These are phyloP conservation scores for Cnemophilus loriae DNA, from an alignment of 2,113 vertebrate species.

Conservation along the genomic window DNA sequence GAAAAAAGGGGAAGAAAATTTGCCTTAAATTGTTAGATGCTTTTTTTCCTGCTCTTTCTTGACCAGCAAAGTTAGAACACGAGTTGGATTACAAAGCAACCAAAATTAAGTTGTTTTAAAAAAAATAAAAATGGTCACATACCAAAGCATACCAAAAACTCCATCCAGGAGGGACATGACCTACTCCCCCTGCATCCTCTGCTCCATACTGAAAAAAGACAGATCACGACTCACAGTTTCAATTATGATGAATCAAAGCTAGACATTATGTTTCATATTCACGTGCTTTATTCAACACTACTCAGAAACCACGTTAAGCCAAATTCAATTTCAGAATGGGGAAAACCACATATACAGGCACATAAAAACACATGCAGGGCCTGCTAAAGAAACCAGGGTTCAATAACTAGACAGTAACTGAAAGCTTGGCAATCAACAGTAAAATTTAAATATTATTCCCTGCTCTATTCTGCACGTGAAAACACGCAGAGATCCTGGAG, in stretches of 20 bases:
- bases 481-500: neutral
- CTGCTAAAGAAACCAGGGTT: neutral
- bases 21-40: neutral
- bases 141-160: constrained; percentile 94
- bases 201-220: constrained; percentile 83
- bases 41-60: neutral
- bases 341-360: neutral
- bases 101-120: neutral
- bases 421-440: neutral
- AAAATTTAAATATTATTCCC: neutral
- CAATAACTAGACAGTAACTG: neutral
- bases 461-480: neutral
- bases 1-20: neutral
- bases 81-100: neutral
- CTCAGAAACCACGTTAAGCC: neutral
- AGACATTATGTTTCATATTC: neutral
- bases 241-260: neutral
- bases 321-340: neutral
- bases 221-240: neutral
- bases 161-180: constrained; percentile 91
- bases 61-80: neutral
- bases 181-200: constrained; percentile 84
- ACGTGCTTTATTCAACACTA: neutral
- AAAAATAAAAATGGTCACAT: constrained; percentile 35
- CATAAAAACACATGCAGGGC: accelerated